phyloP scores from a whole-genome alignment of 2,888 invertebrate genomes.

The Synergus japonicus region DNA sequence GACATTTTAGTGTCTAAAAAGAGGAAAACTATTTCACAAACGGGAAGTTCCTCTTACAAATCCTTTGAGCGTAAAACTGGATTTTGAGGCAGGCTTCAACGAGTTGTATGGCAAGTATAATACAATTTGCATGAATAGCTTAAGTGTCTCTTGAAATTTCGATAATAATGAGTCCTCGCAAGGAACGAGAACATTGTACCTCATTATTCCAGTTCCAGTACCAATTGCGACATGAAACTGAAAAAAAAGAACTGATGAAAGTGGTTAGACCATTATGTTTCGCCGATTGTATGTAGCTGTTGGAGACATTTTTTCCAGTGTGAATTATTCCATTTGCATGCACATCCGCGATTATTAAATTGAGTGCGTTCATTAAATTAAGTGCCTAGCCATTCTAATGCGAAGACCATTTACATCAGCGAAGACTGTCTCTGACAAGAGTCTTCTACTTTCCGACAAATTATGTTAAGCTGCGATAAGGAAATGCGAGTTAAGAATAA shows the following conservation, averaged over 20 bases:
- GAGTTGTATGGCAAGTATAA: not conserved
- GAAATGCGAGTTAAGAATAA: not conserved
- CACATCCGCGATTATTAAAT: not conserved
- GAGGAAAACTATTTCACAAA: no score
- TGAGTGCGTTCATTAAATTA: conserved; percentile 23
- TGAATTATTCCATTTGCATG: conserved; percentile 26
- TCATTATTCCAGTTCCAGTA: not conserved
- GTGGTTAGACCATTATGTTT: conserved; percentile 18
- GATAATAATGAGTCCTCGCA: conserved; percentile 6
- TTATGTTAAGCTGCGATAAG: conserved; percentile 11
- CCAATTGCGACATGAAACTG: not conserved
- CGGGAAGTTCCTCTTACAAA: not conserved
- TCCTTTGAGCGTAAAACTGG: not conserved
- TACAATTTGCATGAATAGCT: not conserved
- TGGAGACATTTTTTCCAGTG: conserved; percentile 15
- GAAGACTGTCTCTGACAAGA: not conserved
- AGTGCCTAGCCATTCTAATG: conserved; percentile 22
- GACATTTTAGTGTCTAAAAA: no score
- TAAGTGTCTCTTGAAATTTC: not conserved
- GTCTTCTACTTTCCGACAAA: conserved; percentile 1
- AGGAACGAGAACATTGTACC: conserved; percentile 1
- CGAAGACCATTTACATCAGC: conserved; percentile 9
- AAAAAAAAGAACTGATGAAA: conserved; percentile 16
- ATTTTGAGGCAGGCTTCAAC: not conserved
- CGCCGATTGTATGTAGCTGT: not conserved